These are phyloP conservation scores for Pristionchus exspectatus DNA, from an alignment of 2,888 invertebrate species.

Conservation along the genomic window DNA sequence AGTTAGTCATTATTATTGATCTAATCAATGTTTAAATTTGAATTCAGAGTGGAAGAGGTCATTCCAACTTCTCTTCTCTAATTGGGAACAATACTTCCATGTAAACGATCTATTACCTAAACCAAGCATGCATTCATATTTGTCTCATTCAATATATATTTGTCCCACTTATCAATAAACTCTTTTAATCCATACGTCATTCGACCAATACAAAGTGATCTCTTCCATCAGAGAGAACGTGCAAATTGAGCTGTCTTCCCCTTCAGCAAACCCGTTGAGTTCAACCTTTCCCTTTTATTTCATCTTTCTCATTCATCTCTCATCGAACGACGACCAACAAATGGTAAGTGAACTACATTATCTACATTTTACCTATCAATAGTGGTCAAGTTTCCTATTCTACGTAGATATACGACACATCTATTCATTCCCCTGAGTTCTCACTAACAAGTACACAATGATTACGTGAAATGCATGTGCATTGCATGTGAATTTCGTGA, in stretches of 20 bases:
- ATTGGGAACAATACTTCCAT: conserved; percentile 6
- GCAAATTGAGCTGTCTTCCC: background rate
- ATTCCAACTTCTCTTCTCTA: conserved; percentile 40
- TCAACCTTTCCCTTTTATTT: conserved; percentile 26
- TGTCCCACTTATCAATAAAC: background rate
- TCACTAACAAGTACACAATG: no score
- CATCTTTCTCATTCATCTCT: background rate
- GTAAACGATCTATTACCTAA: background rate
- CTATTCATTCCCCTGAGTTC: no score
- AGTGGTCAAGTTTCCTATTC: no score
- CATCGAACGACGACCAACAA: background rate
- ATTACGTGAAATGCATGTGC: background rate
- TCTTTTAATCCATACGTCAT: background rate
- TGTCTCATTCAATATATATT: background rate
- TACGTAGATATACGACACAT: no score
- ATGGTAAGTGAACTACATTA: background rate
- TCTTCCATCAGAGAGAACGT: background rate
- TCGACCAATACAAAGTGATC: background rate
- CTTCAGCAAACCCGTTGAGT: background rate
- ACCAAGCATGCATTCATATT: background rate
- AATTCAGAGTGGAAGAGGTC: background rate
- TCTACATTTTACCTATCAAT: background rate
- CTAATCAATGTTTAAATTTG: background rate
- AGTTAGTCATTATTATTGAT: background rate
- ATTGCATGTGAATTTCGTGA: background rate